Evolutionary conservation across 2,888 invertebrate genomes (phyloP), one percentile per base, ranked within the genome.

Genomic region (Seladonia tumulorum): DNA sequence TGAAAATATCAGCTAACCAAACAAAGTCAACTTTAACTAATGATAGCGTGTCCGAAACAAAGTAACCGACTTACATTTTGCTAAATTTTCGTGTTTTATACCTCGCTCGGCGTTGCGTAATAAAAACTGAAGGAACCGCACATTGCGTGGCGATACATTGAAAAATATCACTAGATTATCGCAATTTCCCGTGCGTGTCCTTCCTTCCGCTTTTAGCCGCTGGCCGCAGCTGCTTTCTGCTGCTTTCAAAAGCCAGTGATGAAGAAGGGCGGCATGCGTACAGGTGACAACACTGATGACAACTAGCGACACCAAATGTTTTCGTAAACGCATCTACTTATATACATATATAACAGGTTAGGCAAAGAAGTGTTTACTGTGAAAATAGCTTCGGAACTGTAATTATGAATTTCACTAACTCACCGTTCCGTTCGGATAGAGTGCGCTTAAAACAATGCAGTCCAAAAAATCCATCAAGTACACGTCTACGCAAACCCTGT

Each of bases 51-150:
- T n/a, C 35, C 2, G 4, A 35, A 35, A 49, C 2, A 5, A 42
- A 74, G 29, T 12, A n/a, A 45, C 1, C 0, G 3, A 85, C 86
- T 87, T 86, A 85, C 86, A 82, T 86, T 16, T 63, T 70, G 29
- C 60, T 2, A 75, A 72, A 78, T 72, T 35, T 57, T 53, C 5
- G 14, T 22, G 68, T 60, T 16, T 78, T 45, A 14, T 29, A 72
- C 35, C 63, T 78, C 18, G 5, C 7, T 35, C 47, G 35, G 7
- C 2, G 47, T 85, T 85, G 83, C 47, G 57, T 85, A 85, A 85
- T 47, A 68, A 22, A 63, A 68, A 18, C 53, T 73, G 5, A 39
- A 45, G 71, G 3, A 25, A 57, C n/a, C 18, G 57, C 47, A 25
- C 72, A 76, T 76, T 29, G 72, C 49, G 66, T 29, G 57, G 18